Percentiles rank a stretch among this genome's conserved stretches.
Evolutionary conservation across 2,797 vertebrate genomes (phyloP).

Genomic region (Oryzias dopingdopingensis): DNA sequence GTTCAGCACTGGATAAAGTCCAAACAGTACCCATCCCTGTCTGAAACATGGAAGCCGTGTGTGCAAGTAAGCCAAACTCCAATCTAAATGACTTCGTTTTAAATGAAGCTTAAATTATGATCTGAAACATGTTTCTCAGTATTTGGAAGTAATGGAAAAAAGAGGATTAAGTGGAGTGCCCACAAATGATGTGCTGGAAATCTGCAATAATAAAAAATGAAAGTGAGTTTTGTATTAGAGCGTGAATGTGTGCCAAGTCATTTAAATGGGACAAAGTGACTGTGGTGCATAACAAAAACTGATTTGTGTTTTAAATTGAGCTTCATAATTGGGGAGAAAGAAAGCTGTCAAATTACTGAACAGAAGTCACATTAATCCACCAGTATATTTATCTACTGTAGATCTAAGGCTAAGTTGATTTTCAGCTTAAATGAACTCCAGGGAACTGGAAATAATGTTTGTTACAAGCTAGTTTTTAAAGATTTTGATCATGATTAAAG

Average conservation of each 20-base stretch:
- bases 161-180: constrained; percentile 4
- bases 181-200: constrained; percentile 7
- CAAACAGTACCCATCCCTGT: neutral
- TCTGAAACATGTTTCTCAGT: constrained; percentile 14
- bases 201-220: constrained; percentile 1
- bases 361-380: neutral
- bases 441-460: neutral
- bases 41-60: constrained; percentile 1
- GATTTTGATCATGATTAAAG: too few relatives aligned
- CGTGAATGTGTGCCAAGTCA: constrained; percentile 8
- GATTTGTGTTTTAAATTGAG: constrained; percentile 10
- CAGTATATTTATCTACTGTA: neutral
- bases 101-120: constrained; percentile 24
- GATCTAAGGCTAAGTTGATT: neutral
- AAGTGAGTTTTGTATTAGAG: constrained; percentile 13
- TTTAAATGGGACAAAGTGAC: constrained; percentile 4
- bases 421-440: neutral
- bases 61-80: constrained; percentile 13
- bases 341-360: constrained; percentile 1
- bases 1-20: too few relatives aligned
- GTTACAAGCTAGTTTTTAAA: neutral
- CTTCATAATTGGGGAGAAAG: neutral
- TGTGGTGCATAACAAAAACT: neutral
- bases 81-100: constrained; percentile 19
- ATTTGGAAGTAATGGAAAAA: constrained; percentile 12